These are phyloP conservation scores for Drosophila baimaii DNA, from an alignment of 1,140 invertebrate genomes.

Conservation along the genomic window DNA sequence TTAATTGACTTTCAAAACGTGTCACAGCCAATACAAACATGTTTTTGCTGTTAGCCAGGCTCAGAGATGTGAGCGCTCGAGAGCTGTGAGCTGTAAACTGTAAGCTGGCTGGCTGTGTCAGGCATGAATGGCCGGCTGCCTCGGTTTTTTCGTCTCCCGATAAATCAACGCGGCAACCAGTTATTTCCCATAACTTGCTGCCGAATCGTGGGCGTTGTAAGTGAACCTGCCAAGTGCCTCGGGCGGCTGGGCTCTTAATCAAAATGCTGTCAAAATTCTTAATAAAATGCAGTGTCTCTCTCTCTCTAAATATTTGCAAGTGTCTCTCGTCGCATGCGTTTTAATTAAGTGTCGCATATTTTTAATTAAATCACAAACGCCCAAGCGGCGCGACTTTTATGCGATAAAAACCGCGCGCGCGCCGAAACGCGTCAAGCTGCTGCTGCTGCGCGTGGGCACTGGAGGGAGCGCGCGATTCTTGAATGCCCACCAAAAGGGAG, in stretches of 20 bases:
- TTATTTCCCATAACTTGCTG: slow-evolving; percentile 53
- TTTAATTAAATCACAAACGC: slow-evolving; percentile 75
- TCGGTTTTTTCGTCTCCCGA: slow-evolving; percentile 31
- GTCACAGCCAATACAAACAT: slow-evolving; percentile 62
- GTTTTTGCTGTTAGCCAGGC: slow-evolving; percentile 57
- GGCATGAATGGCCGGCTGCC: slow-evolving; percentile 62
- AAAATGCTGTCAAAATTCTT: slow-evolving; percentile 79
- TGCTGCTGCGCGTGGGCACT: slow-evolving; percentile 40
- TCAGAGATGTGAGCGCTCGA: slow-evolving; percentile 20
- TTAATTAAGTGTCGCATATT: slow-evolving; percentile 79
- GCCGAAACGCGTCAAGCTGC: slow-evolving; percentile 12
- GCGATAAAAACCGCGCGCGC: slow-evolving; percentile 60
- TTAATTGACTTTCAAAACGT: slow-evolving; percentile 79
- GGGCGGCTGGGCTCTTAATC: slow-evolving; percentile 64
- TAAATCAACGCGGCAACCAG: slow-evolving; percentile 54
- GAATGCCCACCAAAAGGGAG: slow-evolving; percentile 28
- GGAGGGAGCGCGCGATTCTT: slow-evolving; percentile 24
- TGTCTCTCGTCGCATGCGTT: slow-evolving; percentile 68
- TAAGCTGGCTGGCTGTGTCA: slow-evolving; percentile 40
- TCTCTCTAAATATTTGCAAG: slow-evolving; percentile 49
- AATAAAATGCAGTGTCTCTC: slow-evolving; percentile 59
- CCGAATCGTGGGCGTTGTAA: slow-evolving; percentile 39
- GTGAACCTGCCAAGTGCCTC: slow-evolving; percentile 45
- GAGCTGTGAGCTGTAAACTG: slow-evolving; percentile 20
- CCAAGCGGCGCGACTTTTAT: slow-evolving; percentile 48